Evolutionary conservation across 2,888 invertebrate genomes (phyloP).

Genomic region (Dicyrtomina minuta): DNA sequence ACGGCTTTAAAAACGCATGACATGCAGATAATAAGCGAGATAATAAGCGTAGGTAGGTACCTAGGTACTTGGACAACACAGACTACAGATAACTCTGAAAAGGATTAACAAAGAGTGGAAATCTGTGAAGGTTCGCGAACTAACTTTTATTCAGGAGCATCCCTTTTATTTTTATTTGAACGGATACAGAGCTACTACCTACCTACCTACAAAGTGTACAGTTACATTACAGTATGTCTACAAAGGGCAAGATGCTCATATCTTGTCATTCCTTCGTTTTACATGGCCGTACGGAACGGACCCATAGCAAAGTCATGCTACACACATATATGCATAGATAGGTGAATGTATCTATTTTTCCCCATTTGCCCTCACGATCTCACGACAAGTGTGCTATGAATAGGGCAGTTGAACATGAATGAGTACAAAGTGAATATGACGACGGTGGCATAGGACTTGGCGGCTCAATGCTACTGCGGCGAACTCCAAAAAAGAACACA

Average conservation of each 20-base stretch:
- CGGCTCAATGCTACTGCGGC: conserved; percentile 20
- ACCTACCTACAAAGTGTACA: background rate
- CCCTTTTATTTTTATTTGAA: conserved; percentile 5
- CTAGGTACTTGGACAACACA: conserved; percentile 26
- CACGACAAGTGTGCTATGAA: conserved; percentile 21
- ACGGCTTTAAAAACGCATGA: conserved; percentile 22
- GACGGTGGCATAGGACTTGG: conserved; percentile 1
- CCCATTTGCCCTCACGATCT: background rate
- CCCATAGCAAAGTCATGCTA: no score
- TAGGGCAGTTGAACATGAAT: conserved; percentile 3
- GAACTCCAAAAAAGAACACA: conserved; percentile 22
- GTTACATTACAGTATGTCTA: background rate
- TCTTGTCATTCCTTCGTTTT: background rate
- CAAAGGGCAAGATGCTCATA: background rate
- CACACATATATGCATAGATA: no score
- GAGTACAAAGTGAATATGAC: background rate
- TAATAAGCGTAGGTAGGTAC: no score
- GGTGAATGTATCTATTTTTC: no score
- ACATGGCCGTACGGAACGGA: background rate
- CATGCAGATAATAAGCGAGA: conserved; percentile 26
- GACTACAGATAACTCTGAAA: no score
- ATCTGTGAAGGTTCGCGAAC: conserved; percentile 21
- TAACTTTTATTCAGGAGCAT: background rate
- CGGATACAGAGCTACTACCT: no score
- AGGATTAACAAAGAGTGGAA: conserved; percentile 9